Evolutionary conservation across 37 sponge, comb jelly and placozoan genomes (phyloP), one percentile per base, ranked within the genome.

Genomic region (Petrosia ficiformis): DNA sequence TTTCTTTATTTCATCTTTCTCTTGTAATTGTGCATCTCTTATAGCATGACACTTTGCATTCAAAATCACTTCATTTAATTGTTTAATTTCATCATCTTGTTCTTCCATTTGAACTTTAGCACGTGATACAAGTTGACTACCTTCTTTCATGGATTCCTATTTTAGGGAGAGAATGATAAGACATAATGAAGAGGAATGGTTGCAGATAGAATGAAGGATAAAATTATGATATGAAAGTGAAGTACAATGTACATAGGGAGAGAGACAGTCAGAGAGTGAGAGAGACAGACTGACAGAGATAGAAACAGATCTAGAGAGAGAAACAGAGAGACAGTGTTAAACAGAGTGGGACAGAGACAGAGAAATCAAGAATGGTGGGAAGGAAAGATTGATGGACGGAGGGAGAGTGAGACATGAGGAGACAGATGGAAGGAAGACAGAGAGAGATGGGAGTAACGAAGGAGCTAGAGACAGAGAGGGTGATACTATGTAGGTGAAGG

Each of bases 21-120:
- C 99, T n/a, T 39, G 39, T 44, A 98, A 75, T 85, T 98, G 99
- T n/a, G 86, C 74, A 39, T 98, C 99, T 22, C 99, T 57, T 67
- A 98, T 98, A 68, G 99, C 95, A 77, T 98, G 96, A 61, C 99
- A 98, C 76, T 98, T 98, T 65, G 99, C 96, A 44, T 98, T 95
- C 43, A 95, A 85, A 58, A 98, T 95, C 48, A 82, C 77, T 72
- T 98, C 94, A 58, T 98, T 98, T 67, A 98, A 77, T 74, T 93
- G 88, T 82, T 98, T 98, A 54, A 98, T 95, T 73, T 98, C 99
- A 59, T 98, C 99, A 33, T 98, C 99, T 61, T 95, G 96, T 69
- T 98, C 99, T 38, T 81, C 83, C 76, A 93, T 57, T 72, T 70
- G 64, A 39, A 67, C 67, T 72, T 84, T 82, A 16, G 99, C 96